Base-by-base conservation (phyloP, 2,888 invertebrate species). In the Isoperla grammatica region DNA sequence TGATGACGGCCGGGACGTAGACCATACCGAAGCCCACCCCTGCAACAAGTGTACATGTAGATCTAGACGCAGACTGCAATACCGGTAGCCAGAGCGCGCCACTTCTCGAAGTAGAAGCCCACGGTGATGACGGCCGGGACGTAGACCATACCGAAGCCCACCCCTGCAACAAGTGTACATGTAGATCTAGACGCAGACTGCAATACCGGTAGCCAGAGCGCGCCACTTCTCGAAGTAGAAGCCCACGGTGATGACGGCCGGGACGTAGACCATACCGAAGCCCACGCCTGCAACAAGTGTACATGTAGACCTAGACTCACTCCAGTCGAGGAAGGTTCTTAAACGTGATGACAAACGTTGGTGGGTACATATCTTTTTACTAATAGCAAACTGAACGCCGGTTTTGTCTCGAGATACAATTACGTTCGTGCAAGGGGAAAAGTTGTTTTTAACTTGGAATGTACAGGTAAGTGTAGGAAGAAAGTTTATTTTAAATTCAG, bases 221-320 rank as follows among this genome's bases (percentile, higher is more conserved):
- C 98, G 82, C 85, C 92, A 94, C 73, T 87, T 88, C 75, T 98
- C 96, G 74, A 98, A 98, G 79, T 98, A 98, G 77, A 95, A 97
- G 15, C 97, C 95, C 48, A 96, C 94, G 11, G 90, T 89, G 69
- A 98, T 87, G 39, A 98, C 94, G 1, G 96, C 89, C 0, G 97
- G 97, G 67, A 97, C 90, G 78, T 95, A 97, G 66, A 97, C 88
- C 81, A 97, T 84, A 57, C 95, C 95, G 70, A 94, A 88, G 2
- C 97, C 97, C 67, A 94, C 86, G 60, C 97, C 91, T 71, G 65
- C 2, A 64, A 19, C n/a, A n/a, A n/a, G n/a, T n/a, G n/a, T n/a
- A n/a, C n/a, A n/a, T n/a, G n/a, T n/a, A n/a, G n/a, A n/a, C n/a
- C n/a, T n/a, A 95, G 19, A 98, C 98, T 71, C 96, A 96, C 50